Evolutionary conservation across 2,888 invertebrate species (phyloP).

Genomic region (Hyposoter didymator): DNA sequence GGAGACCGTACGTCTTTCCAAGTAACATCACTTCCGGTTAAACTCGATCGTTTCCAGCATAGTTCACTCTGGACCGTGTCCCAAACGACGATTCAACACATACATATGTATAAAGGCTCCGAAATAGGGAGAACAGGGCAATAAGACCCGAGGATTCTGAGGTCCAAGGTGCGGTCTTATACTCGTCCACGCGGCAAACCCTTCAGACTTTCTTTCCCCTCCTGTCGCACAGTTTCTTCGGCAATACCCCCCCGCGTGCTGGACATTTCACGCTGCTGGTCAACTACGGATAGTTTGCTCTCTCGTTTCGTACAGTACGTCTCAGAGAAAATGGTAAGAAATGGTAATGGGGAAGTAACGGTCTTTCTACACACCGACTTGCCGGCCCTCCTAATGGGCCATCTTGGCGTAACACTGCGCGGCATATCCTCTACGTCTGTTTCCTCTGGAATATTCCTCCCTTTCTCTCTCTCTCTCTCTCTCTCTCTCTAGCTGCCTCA

Average conservation of each 20-base stretch:
- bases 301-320: constrained; percentile 37
- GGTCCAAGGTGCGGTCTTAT: constrained; percentile 26
- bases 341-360: constrained; percentile 64
- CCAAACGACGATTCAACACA: constrained; percentile 5
- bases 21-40: constrained; percentile 33
- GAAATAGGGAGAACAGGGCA: constrained; percentile 31
- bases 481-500: constrained; percentile 8
- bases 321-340: constrained; percentile 60
- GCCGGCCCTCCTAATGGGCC: constrained; percentile 63
- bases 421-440: constrained; percentile 23
- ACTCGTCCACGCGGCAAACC: constrained; percentile 29
- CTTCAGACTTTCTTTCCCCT: constrained; percentile 2
- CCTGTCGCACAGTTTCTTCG: constrained; percentile 3
- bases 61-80: constrained; percentile 6
- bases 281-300: background rate
- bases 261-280: constrained; percentile 33
- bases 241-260: background rate
- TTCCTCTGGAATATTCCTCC: constrained; percentile 5
- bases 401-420: constrained; percentile 46
- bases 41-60: constrained; percentile 25
- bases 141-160: constrained; percentile 35
- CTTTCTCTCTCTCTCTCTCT: background rate
- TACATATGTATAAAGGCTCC: constrained; percentile 3
- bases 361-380: constrained; percentile 52
- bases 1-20: background rate